Conservation (phyloP, 1,140 invertebrate genomes). For the Ceratosolen solmsi region DNA sequence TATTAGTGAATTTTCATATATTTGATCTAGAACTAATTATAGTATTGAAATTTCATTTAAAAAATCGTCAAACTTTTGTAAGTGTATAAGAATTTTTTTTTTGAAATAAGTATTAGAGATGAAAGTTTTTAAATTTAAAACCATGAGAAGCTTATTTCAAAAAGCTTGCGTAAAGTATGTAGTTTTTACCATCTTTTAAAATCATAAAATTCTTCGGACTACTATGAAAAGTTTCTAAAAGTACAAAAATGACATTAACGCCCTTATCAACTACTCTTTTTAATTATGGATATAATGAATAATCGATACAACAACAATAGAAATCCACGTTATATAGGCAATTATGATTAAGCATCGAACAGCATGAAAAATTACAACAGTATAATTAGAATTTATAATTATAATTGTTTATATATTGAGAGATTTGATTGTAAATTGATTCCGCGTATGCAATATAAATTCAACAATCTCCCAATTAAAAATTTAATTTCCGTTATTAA, state of each 20-base stretch:
- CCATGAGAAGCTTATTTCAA: slow-evolving; percentile 12
- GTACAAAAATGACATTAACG: neutral
- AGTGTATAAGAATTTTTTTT: neutral
- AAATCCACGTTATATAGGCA: no score
- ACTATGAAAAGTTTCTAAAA: neutral
- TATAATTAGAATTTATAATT: no score
- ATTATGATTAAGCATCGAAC: no score
- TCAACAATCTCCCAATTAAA: no score
- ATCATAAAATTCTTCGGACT: slow-evolving; percentile 14
- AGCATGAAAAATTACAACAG: no score
- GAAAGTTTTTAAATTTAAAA: slow-evolving; percentile 23
- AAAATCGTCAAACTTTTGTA: neutral
- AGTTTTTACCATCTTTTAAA: slow-evolving; percentile 21
- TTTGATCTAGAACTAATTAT: neutral
- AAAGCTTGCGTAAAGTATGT: neutral
- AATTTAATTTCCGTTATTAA: no score
- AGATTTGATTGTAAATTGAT: no score
- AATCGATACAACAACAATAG: neutral
- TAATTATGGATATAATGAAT: neutral
- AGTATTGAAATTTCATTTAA: neutral
- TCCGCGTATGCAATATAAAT: no score
- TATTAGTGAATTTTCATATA: neutral
- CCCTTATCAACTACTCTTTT: no score
- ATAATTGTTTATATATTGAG: no score
- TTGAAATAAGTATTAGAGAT: slow-evolving; percentile 4